Evolutionary conservation across 2,888 invertebrate genomes (phyloP).

Genomic region (Phortica magna): DNA sequence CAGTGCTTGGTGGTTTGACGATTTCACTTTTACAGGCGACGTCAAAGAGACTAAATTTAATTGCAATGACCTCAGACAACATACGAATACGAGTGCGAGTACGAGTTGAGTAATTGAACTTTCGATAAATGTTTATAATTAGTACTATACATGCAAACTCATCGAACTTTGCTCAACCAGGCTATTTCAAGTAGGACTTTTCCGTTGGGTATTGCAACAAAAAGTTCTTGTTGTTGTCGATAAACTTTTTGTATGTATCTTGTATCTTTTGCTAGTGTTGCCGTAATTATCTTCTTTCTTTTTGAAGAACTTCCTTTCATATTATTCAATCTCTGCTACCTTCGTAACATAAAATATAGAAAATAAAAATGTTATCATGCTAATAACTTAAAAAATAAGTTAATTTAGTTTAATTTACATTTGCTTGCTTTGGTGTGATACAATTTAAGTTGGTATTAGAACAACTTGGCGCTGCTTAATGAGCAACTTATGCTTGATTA

Average conservation of each 20-base stretch:
- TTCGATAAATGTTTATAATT: constrained; percentile 17
- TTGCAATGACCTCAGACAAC: constrained; percentile 33
- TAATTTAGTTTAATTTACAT: no score
- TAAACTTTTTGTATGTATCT: no score
- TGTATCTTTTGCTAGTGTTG: no score
- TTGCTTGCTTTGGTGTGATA: no score
- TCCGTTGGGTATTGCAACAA: no score
- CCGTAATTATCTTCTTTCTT: no score
- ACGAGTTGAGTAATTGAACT: constrained; percentile 14
- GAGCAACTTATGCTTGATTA: constrained; percentile 5
- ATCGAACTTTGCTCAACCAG: neutral
- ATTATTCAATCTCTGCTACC: no score
- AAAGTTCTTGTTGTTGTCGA: no score
- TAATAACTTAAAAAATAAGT: neutral
- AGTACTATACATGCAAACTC: neutral
- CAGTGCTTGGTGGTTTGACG: neutral
- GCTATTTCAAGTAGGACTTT: neutral
- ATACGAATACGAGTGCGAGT: neutral
- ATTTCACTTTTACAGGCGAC: constrained; percentile 17
- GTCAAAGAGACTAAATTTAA: constrained; percentile 17
- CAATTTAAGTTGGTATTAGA: neutral
- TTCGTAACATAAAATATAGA: no score
- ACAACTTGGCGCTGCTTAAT: neutral
- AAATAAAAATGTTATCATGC: neutral
- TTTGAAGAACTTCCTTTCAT: no score